These are phyloP conservation scores for Lutjanus erythropterus DNA, from an alignment of 2,113 vertebrate species.

Conservation along the genomic window DNA sequence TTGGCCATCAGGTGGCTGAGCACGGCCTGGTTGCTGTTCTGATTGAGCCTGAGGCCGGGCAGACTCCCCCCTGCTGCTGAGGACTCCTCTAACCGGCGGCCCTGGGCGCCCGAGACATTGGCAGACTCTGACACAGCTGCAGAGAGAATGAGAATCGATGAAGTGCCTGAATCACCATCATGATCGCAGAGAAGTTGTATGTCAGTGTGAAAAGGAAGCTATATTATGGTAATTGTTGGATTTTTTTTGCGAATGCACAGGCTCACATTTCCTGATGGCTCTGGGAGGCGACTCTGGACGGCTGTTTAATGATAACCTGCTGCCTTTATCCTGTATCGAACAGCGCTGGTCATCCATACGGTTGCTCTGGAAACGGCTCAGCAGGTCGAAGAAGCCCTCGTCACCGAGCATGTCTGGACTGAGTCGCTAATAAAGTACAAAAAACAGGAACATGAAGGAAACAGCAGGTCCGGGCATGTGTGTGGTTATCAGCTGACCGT, in stretches of 20 bases:
- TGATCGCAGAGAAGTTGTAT: background rate
- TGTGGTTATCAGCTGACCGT: background rate
- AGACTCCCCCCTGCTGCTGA: slow-evolving; percentile 86
- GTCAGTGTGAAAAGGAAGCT: background rate
- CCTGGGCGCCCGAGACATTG: slow-evolving; percentile 86
- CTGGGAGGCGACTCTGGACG: slow-evolving; percentile 82
- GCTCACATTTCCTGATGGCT: slow-evolving; percentile 88
- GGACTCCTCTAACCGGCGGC: slow-evolving; percentile 89
- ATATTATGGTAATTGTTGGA: background rate
- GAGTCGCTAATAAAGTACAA: slow-evolving; percentile 81
- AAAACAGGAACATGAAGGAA: slow-evolving; percentile 6
- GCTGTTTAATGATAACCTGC: slow-evolving; percentile 65
- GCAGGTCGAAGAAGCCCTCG: slow-evolving; percentile 95
- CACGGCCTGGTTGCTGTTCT: slow-evolving; percentile 79
- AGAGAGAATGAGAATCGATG: background rate
- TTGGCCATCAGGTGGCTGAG: slow-evolving; percentile 88
- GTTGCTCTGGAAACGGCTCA: slow-evolving; percentile 97
- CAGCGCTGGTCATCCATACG: slow-evolving; percentile 98
- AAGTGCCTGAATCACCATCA: no score
- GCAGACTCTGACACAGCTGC: slow-evolving; percentile 86
- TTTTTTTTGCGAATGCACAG: background rate
- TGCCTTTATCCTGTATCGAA: slow-evolving; percentile 86
- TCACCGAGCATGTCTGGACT: slow-evolving; percentile 89
- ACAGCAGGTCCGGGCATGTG: background rate
- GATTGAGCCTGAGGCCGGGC: slow-evolving; percentile 89